phyloP scores from a whole-genome alignment of 2,888 invertebrate species.

The Rotaria macrura region DNA sequence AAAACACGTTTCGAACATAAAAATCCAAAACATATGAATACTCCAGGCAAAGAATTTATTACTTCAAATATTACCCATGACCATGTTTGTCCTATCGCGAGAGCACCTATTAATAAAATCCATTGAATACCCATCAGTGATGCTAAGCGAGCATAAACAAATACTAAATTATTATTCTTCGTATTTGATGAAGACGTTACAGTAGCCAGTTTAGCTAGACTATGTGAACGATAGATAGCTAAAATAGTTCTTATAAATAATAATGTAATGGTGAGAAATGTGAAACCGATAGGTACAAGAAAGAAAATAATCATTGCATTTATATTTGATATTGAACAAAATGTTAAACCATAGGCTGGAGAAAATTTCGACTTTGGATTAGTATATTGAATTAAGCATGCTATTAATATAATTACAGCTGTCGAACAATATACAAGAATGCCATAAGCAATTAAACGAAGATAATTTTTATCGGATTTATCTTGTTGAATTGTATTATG shows the following conservation, averaged over 20 bases:
- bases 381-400: neutral
- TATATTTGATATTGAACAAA: neutral
- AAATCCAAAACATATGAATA: neutral
- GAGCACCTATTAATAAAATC: neutral
- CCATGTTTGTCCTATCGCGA: neutral
- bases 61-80: neutral
- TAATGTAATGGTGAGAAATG: neutral
- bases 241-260: neutral
- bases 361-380: neutral
- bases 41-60: neutral
- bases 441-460: neutral
- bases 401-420: neutral
- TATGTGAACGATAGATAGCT: neutral
- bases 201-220: neutral
- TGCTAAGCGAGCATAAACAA: neutral
- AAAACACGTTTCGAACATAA: neutral
- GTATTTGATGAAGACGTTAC: neutral
- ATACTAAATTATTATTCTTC: neutral
- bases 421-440: neutral
- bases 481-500: neutral
- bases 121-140: slow-evolving; percentile 9
- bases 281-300: neutral
- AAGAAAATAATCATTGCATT: slow-evolving; percentile 15
- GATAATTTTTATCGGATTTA: neutral
- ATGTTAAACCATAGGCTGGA: neutral